A percentile compares a stretch with the other conserved stretches of the same genome.
Conservation (phyloP, 2,797 vertebrate species). For the Gymnopithys bicolor region DNA sequence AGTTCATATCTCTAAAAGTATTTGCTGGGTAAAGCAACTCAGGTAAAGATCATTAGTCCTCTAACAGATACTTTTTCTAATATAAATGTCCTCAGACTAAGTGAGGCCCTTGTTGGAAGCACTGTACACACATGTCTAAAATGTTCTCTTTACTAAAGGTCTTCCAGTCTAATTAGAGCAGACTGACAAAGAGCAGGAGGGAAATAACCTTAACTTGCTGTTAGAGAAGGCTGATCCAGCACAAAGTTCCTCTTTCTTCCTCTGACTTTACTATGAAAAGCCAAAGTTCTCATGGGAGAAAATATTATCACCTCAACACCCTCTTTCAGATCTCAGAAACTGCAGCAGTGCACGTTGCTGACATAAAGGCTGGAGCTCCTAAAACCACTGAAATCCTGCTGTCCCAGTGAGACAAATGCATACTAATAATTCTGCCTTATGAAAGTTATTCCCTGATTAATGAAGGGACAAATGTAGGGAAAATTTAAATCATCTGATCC, state of each 20-base stretch:
- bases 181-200: not conserved
- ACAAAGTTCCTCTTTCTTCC: slow-evolving; percentile 3
- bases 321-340: not conserved
- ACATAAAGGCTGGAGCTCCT: not conserved
- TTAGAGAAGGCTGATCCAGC: not conserved
- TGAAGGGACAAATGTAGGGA: not conserved
- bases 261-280: not conserved
- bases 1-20: not conserved
- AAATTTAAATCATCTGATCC: not conserved
- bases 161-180: not conserved
- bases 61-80: not conserved
- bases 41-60: not conserved
- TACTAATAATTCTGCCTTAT: not conserved
- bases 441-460: not conserved
- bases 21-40: not conserved
- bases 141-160: not conserved
- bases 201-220: not conserved
- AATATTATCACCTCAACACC: not conserved
- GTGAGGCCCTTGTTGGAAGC: not conserved
- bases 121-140: not conserved
- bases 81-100: not conserved
- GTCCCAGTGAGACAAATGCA: not conserved
- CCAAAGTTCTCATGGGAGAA: not conserved
- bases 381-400: not conserved
- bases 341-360: not conserved